phyloP scores from a whole-genome alignment of 1,140 invertebrate species.

The Halictus rubicundus region DNA sequence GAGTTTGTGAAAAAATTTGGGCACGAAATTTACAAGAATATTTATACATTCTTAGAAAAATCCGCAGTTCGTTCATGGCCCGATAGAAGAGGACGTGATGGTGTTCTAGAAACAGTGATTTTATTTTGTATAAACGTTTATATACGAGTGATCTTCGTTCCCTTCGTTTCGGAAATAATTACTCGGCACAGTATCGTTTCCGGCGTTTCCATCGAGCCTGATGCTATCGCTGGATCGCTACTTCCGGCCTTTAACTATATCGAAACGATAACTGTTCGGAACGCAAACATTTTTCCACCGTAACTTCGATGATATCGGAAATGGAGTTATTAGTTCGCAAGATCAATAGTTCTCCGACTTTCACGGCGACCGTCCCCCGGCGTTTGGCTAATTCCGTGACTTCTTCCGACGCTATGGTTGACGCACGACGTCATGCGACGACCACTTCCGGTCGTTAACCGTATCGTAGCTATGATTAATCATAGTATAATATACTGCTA shows the following conservation, averaged over 20 bases:
- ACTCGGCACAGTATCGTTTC: not conserved
- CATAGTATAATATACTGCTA: too few relatives aligned
- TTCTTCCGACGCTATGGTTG: too few relatives aligned
- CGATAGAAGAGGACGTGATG: not conserved
- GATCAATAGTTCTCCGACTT: not conserved
- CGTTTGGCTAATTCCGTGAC: not conserved
- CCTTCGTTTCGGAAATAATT: not conserved
- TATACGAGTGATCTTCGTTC: not conserved
- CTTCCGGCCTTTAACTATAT: not conserved
- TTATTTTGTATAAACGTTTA: not conserved
- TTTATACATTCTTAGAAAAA: not conserved
- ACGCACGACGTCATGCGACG: too few relatives aligned
- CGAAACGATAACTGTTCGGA: not conserved
- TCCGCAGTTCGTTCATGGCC: not conserved
- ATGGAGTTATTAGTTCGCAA: not conserved
- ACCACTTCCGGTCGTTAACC: too few relatives aligned
- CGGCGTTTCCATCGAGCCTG: not conserved
- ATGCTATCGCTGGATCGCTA: not conserved
- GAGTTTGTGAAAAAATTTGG: too few relatives aligned
- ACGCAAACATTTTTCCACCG: not conserved
- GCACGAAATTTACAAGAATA: too few relatives aligned
- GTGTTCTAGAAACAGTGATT: not conserved
- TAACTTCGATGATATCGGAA: conserved; percentile 2
- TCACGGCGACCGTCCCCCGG: not conserved
- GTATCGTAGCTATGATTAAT: too few relatives aligned